phyloP scores from a whole-genome alignment of 2,113 vertebrate species.

The Psammodynastes pulverulentus region DNA sequence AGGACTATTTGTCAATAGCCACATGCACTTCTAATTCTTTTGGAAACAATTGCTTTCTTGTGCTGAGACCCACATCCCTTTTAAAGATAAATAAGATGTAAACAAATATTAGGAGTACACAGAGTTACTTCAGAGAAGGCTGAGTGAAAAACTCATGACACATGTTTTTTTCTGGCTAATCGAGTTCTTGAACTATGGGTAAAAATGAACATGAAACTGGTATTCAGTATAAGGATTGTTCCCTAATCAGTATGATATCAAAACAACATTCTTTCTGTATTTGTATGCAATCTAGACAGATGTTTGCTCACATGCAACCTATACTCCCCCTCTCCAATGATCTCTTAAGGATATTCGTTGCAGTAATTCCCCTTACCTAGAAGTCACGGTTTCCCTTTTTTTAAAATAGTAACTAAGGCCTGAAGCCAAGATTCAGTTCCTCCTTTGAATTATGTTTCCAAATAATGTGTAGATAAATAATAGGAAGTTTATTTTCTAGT shows the following conservation, averaged over 20 bases:
- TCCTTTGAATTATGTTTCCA: neutral
- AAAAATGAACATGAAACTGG: conserved; percentile 21
- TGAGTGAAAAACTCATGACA: conserved; percentile 20
- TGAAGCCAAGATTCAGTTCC: conserved; percentile 8
- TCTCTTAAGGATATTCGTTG: conserved; percentile 7
- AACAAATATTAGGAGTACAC: neutral
- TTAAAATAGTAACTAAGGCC: conserved; percentile 23
- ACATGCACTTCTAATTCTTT: conserved; percentile 28
- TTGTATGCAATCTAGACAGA: neutral
- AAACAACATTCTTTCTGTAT: neutral
- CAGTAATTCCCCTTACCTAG: conserved; percentile 4
- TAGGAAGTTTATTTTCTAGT: conserved; percentile 20
- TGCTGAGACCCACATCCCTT: conserved; percentile 35
- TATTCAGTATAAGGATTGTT: neutral
- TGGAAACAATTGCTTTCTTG: conserved; percentile 50
- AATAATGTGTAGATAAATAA: neutral
- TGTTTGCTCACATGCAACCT: neutral
- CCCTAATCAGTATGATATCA: neutral
- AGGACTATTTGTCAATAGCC: conserved; percentile 49
- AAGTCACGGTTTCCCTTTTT: conserved; percentile 24
- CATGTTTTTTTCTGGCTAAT: conserved; percentile 30
- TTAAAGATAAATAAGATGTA: conserved; percentile 30
- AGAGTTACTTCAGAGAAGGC: conserved; percentile 7
- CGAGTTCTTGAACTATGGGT: conserved; percentile 5
- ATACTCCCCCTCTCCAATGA: neutral